phyloP scores from a whole-genome alignment of 2,797 vertebrate genomes.

The Sebastiscus tertius region DNA sequence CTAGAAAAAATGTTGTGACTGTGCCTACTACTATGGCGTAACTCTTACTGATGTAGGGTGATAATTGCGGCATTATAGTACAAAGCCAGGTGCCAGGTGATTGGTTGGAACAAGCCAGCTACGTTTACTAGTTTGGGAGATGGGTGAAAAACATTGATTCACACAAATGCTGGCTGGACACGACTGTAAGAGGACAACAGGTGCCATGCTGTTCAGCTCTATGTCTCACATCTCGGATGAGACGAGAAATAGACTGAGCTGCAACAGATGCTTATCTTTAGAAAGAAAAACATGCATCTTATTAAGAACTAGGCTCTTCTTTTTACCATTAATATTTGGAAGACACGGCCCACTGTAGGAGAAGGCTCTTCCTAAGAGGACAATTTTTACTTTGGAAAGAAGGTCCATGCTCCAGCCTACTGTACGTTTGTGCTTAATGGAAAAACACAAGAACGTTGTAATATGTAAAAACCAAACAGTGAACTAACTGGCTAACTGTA shows the following conservation, averaged over 20 bases:
- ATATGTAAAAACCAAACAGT: background rate
- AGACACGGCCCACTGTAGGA: background rate
- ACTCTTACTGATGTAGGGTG: background rate
- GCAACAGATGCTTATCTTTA: background rate
- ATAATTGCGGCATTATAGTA: background rate
- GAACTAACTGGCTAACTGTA: too few relatives aligned
- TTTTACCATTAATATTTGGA: background rate
- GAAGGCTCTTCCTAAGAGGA: background rate
- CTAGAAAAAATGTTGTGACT: background rate
- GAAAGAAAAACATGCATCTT: background rate
- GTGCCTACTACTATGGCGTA: background rate
- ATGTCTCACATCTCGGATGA: background rate
- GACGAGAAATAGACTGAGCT: background rate
- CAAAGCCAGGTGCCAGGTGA: background rate
- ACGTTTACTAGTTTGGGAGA: background rate
- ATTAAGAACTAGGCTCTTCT: background rate
- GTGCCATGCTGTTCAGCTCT: background rate
- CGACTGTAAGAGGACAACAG: background rate
- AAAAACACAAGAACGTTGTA: background rate
- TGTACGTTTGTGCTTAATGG: background rate
- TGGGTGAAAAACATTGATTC: too few relatives aligned
- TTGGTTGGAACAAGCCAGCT: background rate
- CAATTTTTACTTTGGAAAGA: background rate
- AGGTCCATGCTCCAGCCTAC: background rate
- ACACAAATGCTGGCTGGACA: background rate